Base-by-base conservation (phyloP, 2,113 vertebrate genomes). In the Mastomys natalensis region DNA sequence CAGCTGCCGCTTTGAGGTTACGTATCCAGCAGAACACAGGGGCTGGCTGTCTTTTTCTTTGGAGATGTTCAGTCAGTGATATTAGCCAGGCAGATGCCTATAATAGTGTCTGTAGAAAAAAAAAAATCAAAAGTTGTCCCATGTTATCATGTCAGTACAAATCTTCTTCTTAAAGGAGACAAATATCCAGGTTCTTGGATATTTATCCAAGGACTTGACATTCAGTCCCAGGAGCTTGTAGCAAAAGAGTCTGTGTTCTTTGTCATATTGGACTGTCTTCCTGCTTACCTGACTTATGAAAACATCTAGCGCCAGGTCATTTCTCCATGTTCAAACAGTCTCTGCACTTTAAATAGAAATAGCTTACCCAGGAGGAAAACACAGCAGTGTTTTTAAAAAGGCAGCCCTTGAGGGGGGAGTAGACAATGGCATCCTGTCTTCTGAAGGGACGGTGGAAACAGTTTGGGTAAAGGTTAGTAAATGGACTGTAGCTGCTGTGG, bases 41-140 rank as follows among this genome's bases (percentile, higher is more conserved):
- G 13, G 15, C 48, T 62, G 21, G 13, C 48, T 81, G 17, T 68
- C n/a, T n/a, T 70, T 68, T 74, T 51, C 43, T 80, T 88, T 95
- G 55, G 89, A 86, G 73, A 91, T 68, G 95, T 87, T 70, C 93
- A 89, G 82, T 86, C 31, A 37, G 8, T 70, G 87, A 7, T 74
- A 58, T 62, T 34, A 53, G 62, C 11, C 55, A 48, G 45, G 24
- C 48, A 78, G 77, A 77, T 88, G 87, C 64, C 92, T 88, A 64
- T 5, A 31, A 72, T 37, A 55, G 64, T 76, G 91, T 73, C 37
- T 58, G 58, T 12, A 66, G 55, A 1, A 22, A 37, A 24, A 81
- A n/a, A n/a, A 51, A 55, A 74, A 8, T 4, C n/a, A 95, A 93
- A 85, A n/a, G 24, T 77, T 72, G 48, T 21, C 76, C 34, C 26